Evolutionary conservation across 2,888 invertebrate genomes (phyloP).

Genomic region (Laspeyria flexula): DNA sequence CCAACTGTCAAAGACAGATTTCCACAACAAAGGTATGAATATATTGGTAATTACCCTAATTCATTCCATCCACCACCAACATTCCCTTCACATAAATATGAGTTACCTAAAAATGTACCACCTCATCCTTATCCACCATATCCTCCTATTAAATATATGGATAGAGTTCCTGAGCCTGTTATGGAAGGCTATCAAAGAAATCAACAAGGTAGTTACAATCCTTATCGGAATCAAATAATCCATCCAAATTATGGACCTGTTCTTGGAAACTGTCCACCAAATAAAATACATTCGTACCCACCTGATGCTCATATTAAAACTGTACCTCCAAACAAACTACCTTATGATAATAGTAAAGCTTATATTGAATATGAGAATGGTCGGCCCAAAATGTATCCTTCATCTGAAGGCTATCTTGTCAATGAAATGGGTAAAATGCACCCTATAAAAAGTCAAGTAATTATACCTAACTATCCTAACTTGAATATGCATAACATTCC

Average conservation of each 20-base stretch:
- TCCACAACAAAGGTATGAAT: slow-evolving; percentile 79
- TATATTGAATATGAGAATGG: slow-evolving; percentile 71
- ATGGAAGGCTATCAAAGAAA: slow-evolving; percentile 74
- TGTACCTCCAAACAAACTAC: slow-evolving; percentile 63
- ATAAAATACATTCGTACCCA: slow-evolving; percentile 68
- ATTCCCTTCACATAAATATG: slow-evolving; percentile 71
- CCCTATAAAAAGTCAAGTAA: slow-evolving; percentile 63
- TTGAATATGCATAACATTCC: slow-evolving; percentile 64
- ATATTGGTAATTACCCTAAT: slow-evolving; percentile 72
- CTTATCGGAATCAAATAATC: slow-evolving; percentile 69
- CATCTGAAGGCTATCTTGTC: slow-evolving; percentile 65
- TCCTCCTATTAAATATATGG: slow-evolving; percentile 73
- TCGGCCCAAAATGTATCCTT: slow-evolving; percentile 62
- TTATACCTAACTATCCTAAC: slow-evolving; percentile 66
- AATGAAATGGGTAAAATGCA: slow-evolving; percentile 68
- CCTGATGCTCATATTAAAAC: slow-evolving; percentile 61
- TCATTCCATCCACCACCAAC: slow-evolving; percentile 70
- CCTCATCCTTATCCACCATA: slow-evolving; percentile 69
- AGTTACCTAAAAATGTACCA: slow-evolving; percentile 67
- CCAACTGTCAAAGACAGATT: slow-evolving; percentile 73
- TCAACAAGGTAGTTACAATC: slow-evolving; percentile 65
- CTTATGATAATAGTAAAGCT: slow-evolving; percentile 69
- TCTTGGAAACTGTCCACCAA: slow-evolving; percentile 66
- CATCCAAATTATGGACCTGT: slow-evolving; percentile 69
- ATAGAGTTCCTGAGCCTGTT: slow-evolving; percentile 68